Conservation (phyloP, 53 echinoderm and acorn worm genomes). For the Pentamera pediparva region DNA sequence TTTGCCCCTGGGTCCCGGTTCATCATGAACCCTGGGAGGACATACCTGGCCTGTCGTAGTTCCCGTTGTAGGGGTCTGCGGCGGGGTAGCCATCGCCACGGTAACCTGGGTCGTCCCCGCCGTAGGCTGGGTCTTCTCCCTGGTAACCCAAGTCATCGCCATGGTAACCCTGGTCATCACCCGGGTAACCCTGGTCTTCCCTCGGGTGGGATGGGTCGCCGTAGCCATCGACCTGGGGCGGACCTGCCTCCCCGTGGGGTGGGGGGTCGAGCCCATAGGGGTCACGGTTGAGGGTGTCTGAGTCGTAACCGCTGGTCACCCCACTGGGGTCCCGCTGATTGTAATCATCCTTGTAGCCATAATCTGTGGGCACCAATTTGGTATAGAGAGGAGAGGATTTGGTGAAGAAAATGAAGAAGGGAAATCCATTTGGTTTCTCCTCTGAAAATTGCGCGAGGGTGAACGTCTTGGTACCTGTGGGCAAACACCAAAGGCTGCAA, state of each 20-base stretch:
- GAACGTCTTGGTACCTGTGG: too few species aligned
- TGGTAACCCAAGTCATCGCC: slow-evolving; percentile 23
- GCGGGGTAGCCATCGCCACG: slow-evolving; percentile 2
- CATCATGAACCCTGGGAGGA: too few species aligned
- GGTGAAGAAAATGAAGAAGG: too few species aligned
- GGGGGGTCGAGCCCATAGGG: not conserved
- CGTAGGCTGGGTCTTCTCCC: slow-evolving; percentile 19
- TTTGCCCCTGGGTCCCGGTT: too few species aligned
- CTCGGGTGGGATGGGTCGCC: slow-evolving; percentile 4
- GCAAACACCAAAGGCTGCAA: too few species aligned
- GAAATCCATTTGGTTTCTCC: too few species aligned
- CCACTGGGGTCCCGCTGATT: slow-evolving; percentile 23
- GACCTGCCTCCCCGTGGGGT: not conserved
- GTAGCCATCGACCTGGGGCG: slow-evolving; percentile 11
- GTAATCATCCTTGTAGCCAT: slow-evolving; percentile 29
- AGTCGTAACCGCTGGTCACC: slow-evolving; percentile 26
- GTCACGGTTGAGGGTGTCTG: slow-evolving; percentile 19
- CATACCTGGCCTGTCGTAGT: too few species aligned
- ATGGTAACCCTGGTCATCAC: slow-evolving; percentile 20
- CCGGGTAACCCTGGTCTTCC: slow-evolving; percentile 10
- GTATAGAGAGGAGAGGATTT: too few species aligned
- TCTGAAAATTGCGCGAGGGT: too few species aligned
- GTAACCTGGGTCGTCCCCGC: slow-evolving; percentile 24
- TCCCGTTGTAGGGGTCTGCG: too few species aligned
- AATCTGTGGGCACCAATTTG: too few species aligned